Percentiles rank a stretch among this genome's conserved stretches.
These are phyloP conservation scores for Labrus mixtus DNA, from an alignment of 2,113 vertebrate species.

Conservation along the genomic window DNA sequence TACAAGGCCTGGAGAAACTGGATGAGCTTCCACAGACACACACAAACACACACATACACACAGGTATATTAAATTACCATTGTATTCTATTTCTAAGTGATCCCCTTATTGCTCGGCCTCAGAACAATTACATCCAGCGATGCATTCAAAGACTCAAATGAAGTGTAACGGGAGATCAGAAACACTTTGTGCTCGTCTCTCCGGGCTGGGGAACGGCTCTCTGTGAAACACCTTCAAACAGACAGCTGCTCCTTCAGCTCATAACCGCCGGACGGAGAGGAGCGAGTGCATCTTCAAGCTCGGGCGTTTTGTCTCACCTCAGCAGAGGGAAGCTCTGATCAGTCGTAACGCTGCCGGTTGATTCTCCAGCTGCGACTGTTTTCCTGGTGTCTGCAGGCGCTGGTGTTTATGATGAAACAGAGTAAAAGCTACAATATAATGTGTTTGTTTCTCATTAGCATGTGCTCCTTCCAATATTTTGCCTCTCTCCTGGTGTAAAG, in stretches of 20 bases:
- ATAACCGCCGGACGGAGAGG: constrained; percentile 23
- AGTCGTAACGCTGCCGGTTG: constrained; percentile 3
- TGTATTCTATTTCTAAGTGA: constrained; percentile 79
- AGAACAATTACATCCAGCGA: constrained; percentile 80
- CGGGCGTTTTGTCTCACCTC: constrained; percentile 18
- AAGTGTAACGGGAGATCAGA: constrained; percentile 80
- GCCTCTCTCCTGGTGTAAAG: constrained; percentile 3
- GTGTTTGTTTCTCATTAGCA: constrained; percentile 44
- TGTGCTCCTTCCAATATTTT: constrained; percentile 20
- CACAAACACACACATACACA: constrained; percentile 48
- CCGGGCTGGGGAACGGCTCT: constrained; percentile 40
- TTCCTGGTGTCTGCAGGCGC: constrained; percentile 11
- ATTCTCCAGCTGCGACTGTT: constrained; percentile 38
- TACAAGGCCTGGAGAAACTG: constrained; percentile 57
- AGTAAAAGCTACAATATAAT: constrained; percentile 12
- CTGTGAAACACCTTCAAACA: constrained; percentile 64
- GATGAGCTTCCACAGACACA: constrained; percentile 54
- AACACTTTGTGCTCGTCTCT: constrained; percentile 62
- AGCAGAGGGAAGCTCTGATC: constrained; percentile 18
- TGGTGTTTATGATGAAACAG: constrained; percentile 34
- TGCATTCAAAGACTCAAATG: constrained; percentile 77
- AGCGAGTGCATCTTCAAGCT: constrained; percentile 28
- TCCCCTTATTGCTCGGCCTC: constrained; percentile 77
- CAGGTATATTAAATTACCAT: constrained; percentile 77
- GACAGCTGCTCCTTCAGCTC: constrained; percentile 43